A percentile compares a stretch with the other conserved stretches of the same genome.
Conservation (phyloP, 2,888 invertebrate species). For the Hydriomena furcata region DNA sequence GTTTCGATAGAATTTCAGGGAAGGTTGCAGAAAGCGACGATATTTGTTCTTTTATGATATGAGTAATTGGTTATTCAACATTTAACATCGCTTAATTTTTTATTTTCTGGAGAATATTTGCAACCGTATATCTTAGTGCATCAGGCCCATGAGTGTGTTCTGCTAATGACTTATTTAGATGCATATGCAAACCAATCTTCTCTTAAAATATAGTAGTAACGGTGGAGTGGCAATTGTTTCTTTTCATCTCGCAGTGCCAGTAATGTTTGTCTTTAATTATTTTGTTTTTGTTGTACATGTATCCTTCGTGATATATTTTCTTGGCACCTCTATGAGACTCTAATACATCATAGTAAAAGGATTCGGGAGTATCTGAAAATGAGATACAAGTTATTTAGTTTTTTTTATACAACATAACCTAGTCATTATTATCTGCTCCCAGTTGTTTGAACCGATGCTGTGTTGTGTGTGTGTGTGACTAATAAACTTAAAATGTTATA, state of each 20-base stretch:
- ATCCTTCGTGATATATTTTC: not conserved
- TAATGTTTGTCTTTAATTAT: not conserved
- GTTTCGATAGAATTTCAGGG: too few relatives aligned
- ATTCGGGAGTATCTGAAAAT: not conserved
- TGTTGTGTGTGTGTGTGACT: too few relatives aligned
- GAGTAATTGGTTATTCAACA: not conserved
- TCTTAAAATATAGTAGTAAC: not conserved
- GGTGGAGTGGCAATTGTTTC: not conserved
- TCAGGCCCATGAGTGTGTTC: not conserved
- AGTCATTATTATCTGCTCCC: too few relatives aligned
- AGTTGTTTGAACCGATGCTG: too few relatives aligned
- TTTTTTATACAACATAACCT: too few relatives aligned
- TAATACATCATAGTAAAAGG: not conserved
- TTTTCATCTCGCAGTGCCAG: not conserved
- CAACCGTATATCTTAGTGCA: not conserved
- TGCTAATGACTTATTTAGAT: not conserved
- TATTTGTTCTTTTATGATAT: too few relatives aligned
- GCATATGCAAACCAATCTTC: not conserved
- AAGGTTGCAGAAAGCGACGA: too few relatives aligned
- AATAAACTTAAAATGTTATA: too few relatives aligned
- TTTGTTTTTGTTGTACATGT: not conserved
- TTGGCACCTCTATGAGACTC: not conserved
- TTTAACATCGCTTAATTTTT: not conserved
- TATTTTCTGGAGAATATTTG: not conserved
- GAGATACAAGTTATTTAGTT: too few relatives aligned